A percentile compares a stretch with the other conserved stretches of the same genome.
phyloP scores from a whole-genome alignment of 2,113 vertebrate genomes.

The Caracal caracal region DNA sequence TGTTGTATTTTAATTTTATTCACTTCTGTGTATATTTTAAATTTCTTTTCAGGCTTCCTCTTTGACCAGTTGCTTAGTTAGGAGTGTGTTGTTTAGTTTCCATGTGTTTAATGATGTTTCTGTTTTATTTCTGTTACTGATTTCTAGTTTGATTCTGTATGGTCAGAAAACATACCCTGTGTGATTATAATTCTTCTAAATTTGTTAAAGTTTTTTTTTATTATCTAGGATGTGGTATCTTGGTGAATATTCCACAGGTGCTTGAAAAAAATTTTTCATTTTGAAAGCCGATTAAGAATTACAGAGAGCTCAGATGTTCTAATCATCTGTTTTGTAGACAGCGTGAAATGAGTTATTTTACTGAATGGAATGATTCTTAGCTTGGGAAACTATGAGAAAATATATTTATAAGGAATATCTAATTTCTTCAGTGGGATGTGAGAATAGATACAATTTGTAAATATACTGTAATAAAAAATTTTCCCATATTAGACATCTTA shows the following conservation, averaged over 20 bases:
- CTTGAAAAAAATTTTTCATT: constrained; percentile 2
- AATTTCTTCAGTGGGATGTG: not conserved
- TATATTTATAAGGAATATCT: constrained; percentile 19
- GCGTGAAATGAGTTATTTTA: constrained; percentile 2
- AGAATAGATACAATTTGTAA: not conserved
- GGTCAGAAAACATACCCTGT: not conserved
- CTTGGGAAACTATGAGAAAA: not conserved
- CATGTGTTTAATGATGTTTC: not conserved
- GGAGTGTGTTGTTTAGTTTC: not conserved
- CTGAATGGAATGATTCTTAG: not conserved
- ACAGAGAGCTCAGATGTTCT: not conserved
- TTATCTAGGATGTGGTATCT: not conserved
- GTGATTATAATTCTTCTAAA: not conserved
- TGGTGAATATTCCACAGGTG: not conserved
- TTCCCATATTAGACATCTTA: not conserved
- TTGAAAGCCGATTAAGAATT: constrained; percentile 21
- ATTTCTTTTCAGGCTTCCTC: not conserved
- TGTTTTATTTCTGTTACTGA: not conserved
- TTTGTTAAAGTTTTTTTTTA: not conserved
- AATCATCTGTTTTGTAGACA: not conserved
- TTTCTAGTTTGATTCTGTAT: not conserved
- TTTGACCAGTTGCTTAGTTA: not conserved
- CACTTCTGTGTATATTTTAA: not conserved
- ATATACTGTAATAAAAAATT: not conserved
- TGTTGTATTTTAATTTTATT: not conserved